phyloP scores from a whole-genome alignment of 2,797 vertebrate species.

The Urocyon cinereoargenteus region DNA sequence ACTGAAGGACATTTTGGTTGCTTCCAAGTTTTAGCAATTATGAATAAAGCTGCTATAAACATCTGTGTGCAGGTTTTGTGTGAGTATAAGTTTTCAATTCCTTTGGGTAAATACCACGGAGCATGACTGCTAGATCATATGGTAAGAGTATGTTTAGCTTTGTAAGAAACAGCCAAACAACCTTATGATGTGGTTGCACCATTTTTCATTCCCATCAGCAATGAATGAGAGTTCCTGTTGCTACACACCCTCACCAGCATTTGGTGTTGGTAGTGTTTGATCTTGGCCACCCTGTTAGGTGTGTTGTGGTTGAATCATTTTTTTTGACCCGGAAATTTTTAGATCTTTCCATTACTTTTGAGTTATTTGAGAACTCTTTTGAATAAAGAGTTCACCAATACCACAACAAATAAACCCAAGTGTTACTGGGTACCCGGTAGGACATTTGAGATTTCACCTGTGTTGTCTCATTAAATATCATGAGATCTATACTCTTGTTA shows the following conservation, averaged over 20 bases:
- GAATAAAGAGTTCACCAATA: not conserved
- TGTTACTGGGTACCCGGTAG: not conserved
- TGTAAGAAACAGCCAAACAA: not conserved
- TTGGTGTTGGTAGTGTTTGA: not conserved
- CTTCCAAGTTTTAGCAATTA: not conserved
- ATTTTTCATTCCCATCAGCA: not conserved
- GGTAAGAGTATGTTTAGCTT: not conserved
- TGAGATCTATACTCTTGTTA: not conserved
- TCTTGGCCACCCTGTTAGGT: not conserved
- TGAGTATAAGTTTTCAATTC: not conserved
- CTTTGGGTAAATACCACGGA: not conserved
- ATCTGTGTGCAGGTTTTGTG: not conserved
- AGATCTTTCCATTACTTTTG: not conserved
- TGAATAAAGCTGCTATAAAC: not conserved
- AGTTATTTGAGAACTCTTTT: not conserved
- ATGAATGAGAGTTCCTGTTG: not conserved
- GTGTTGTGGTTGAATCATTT: not conserved
- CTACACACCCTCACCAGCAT: not conserved
- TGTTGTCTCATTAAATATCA: not conserved
- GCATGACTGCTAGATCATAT: not conserved
- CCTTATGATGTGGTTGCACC: not conserved
- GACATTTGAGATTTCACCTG: not conserved
- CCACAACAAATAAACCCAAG: not conserved
- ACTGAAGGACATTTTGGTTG: not conserved
- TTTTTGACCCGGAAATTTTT: not conserved